Base-by-base conservation (phyloP, 2,113 vertebrate genomes). In the Tragelaphus strepsiceros region DNA sequence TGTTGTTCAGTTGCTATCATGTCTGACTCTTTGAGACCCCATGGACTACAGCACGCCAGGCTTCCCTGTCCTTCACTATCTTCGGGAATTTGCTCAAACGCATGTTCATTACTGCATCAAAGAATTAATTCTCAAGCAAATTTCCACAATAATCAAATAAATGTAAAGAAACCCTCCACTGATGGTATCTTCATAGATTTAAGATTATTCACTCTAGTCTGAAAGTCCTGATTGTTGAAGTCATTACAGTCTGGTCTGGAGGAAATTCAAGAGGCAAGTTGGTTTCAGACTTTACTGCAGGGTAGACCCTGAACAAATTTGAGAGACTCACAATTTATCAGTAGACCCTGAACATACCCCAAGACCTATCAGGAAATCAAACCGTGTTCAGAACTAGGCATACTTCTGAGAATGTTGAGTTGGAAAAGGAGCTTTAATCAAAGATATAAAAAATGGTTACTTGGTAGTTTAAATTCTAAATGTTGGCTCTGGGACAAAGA, bases 381-480 rank as follows among this genome's bases (percentile, higher is more conserved):
- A 81, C 32, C 28, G n/a, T 22, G 43, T 35, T 53, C 39, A 87
- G 35, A 49, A 83, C 15, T n/a, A 88, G 88, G 35, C 43, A 19
- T 59, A 30, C 43, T 92, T 86, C 61, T 26, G 24, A 15, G 26
- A 64, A 86, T 14, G 5, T 14, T 84, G 32, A 82, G 11, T 39
- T 71, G 30, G 46, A 90, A 95, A 51, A 81, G 32, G 53, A 56
- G 19, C 6, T 92, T 80, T 93, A 88, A 95, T 77, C 46, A 94
- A 96, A 93, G 39, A 77, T 35, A 95, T 49, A 46, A 82, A 95
- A 83, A 77, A 89, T 80, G 49, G 49, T 87, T 94, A 64, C 35
- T 94, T 91, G n/a, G n/a, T 85, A 21, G 11, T 93, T 28, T 87
- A 74, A 83, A 95, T 94, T 86, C 67, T 71, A 93, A 96, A 32